These are phyloP conservation scores for Chaetorhynchus papuensis DNA, from an alignment of 2,113 vertebrate species.

Conservation along the genomic window DNA sequence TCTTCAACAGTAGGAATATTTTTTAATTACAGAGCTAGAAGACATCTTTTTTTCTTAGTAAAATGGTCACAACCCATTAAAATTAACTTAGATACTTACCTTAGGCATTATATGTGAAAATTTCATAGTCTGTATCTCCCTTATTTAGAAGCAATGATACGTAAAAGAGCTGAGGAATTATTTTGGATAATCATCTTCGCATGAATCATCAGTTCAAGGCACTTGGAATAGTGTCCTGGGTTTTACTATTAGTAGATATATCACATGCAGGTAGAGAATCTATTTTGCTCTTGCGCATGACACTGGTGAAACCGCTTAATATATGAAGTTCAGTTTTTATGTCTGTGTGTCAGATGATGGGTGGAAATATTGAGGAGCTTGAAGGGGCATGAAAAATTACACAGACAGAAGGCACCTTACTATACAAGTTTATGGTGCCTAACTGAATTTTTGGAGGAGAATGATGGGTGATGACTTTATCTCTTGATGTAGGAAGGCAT, in stretches of 20 bases:
- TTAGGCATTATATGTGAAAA: background rate
- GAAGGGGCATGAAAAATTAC: background rate
- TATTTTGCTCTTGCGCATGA: background rate
- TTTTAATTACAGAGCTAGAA: background rate
- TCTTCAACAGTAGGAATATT: background rate
- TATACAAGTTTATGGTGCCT: background rate
- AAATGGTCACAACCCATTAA: background rate
- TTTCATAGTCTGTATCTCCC: background rate
- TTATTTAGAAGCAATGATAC: background rate
- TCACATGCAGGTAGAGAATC: background rate
- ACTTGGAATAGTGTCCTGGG: background rate
- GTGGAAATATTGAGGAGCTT: background rate
- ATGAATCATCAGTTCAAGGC: background rate
- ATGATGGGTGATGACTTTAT: background rate
- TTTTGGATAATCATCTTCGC: background rate
- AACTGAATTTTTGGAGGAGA: background rate
- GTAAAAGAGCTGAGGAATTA: background rate
- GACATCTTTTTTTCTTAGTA: background rate
- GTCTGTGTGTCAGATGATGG: background rate
- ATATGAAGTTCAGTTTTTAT: background rate
- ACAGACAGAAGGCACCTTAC: background rate
- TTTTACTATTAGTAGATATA: background rate
- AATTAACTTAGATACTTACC: background rate
- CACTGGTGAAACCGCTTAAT: background rate
- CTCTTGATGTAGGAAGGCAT: background rate